Evolutionary conservation across 2,888 invertebrate genomes (phyloP).

Genomic region (Idaea biselata): DNA sequence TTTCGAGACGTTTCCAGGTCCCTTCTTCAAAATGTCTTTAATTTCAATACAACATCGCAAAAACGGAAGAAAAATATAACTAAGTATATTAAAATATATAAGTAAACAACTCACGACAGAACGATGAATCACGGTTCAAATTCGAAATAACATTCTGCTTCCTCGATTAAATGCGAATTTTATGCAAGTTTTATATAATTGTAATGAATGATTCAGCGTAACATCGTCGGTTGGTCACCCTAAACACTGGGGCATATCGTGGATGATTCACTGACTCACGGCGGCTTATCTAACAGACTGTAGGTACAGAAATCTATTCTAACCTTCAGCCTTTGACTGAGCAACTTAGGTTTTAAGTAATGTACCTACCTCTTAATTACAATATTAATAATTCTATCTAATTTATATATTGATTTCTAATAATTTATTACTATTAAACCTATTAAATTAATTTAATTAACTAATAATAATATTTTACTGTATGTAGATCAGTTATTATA

Average conservation of each 20-base stretch:
- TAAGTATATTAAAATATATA: too few species aligned
- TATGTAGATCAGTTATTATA: too few species aligned
- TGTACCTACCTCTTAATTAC: too few species aligned
- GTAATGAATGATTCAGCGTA: neutral
- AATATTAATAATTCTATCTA: too few species aligned
- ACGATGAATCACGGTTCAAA: neutral
- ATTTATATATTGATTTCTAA: too few species aligned
- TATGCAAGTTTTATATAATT: neutral
- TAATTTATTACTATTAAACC: too few species aligned
- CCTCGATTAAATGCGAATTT: neutral
- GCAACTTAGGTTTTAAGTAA: neutral
- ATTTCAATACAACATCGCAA: too few species aligned
- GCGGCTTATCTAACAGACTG: neutral
- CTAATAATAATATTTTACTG: too few species aligned
- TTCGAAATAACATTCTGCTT: neutral
- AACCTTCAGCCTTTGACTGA: neutral
- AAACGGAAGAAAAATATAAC: too few species aligned
- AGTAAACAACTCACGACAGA: neutral
- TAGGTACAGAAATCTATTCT: neutral
- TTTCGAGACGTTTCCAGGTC: too few species aligned
- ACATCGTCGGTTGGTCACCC: neutral
- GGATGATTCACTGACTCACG: neutral
- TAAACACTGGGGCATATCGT: neutral
- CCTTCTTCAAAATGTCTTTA: too few species aligned
- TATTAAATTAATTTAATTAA: too few species aligned